A percentile compares a stretch with the other conserved stretches of the same genome.
Evolutionary conservation across 2,888 invertebrate species (phyloP).

Genomic region (Oscheius onirici): DNA sequence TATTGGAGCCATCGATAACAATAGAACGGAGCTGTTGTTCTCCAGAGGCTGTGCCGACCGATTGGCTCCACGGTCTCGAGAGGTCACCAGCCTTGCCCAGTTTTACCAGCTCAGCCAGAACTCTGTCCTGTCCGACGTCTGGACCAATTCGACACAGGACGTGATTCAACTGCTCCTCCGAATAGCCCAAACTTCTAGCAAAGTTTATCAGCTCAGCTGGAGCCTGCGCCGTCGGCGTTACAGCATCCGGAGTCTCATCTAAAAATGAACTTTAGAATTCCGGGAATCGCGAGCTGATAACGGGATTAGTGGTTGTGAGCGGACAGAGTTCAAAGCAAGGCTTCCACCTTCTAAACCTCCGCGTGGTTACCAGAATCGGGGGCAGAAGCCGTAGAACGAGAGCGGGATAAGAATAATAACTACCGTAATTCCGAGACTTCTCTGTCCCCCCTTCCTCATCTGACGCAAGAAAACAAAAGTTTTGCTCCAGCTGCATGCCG

Average conservation of each 20-base stretch:
- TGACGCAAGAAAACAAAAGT: not conserved
- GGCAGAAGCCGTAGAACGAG: too few species aligned
- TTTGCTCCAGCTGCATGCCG: too few species aligned
- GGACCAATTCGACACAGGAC: slow-evolving; percentile 86
- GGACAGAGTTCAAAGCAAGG: too few species aligned
- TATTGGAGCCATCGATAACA: slow-evolving; percentile 92
- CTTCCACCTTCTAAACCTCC: too few species aligned
- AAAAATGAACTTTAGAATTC: not conserved
- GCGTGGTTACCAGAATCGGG: too few species aligned
- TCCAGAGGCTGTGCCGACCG: not conserved
- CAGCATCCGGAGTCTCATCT: slow-evolving; percentile 26
- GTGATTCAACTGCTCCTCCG: slow-evolving; percentile 84
- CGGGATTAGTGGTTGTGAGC: too few species aligned
- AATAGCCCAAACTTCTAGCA: slow-evolving; percentile 89
- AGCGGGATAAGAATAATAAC: too few species aligned
- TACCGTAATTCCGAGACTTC: too few species aligned
- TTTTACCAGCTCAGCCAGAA: slow-evolving; percentile 87
- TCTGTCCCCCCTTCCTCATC: not conserved
- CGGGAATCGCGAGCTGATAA: too few species aligned
- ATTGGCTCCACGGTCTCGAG: not conserved
- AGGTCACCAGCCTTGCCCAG: slow-evolving; percentile 74
- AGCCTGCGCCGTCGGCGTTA: slow-evolving; percentile 7
- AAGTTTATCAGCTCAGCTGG: slow-evolving; percentile 81
- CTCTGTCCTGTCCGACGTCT: slow-evolving; percentile 79
- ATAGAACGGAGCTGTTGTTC: slow-evolving; percentile 77